phyloP scores from a whole-genome alignment of 1,140 invertebrate species.

The Cydia pomonella region DNA sequence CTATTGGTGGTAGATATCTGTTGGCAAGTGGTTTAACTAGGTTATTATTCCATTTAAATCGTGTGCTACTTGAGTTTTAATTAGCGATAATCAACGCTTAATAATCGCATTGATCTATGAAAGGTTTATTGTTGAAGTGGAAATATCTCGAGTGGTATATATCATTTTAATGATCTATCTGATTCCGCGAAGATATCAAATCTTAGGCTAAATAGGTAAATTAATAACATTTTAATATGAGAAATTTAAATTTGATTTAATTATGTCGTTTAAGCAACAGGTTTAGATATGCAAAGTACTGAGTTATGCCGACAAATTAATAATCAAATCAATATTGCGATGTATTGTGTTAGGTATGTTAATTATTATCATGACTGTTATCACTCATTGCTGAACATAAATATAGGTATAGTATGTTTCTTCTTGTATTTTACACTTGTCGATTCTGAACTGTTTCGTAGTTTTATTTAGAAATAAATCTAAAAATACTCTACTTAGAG shows the following conservation, averaged over 20 bases:
- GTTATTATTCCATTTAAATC: conserved; percentile 75
- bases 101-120: conserved; percentile 66
- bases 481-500: not conserved
- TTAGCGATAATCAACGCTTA: conserved; percentile 68
- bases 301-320: not conserved
- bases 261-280: conserved; percentile 7
- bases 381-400: not conserved
- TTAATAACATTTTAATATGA: conserved; percentile 29
- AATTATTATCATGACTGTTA: not conserved
- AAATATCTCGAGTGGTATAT: conserved; percentile 60
- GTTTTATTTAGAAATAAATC: not conserved
- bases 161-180: conserved; percentile 42
- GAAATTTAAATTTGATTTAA: not conserved
- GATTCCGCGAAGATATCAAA: not conserved
- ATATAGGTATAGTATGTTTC: too few species aligned
- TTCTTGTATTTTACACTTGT: too few species aligned
- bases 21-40: conserved; percentile 66
- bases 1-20: conserved; percentile 49
- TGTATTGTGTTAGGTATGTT: not conserved
- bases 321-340: not conserved
- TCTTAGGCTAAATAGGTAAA: conserved; percentile 25
- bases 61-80: conserved; percentile 66
- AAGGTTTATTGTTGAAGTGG: conserved; percentile 61
- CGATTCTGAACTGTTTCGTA: too few species aligned
- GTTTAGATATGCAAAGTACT: conserved; percentile 8